phyloP scores from a whole-genome alignment of 2,888 invertebrate genomes.

The Anarsia innoxiella region DNA sequence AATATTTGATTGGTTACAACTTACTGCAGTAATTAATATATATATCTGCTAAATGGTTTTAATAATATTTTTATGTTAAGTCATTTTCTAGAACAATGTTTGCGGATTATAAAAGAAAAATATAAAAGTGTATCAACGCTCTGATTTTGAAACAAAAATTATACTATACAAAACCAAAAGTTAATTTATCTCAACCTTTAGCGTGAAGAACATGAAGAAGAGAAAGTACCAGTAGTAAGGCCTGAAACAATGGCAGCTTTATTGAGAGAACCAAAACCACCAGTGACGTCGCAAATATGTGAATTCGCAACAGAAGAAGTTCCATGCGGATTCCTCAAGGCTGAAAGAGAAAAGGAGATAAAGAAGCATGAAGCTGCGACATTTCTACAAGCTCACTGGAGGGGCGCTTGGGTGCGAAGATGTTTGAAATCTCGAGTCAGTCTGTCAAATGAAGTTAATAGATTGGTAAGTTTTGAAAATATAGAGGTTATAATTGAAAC shows the following conservation, averaged over 20 bases:
- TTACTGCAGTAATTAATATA: too few species aligned
- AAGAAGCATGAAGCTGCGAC: conserved; percentile 53
- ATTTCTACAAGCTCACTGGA: conserved; percentile 51
- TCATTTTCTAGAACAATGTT: too few species aligned
- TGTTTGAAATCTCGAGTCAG: conserved; percentile 28
- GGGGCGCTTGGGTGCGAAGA: conserved; percentile 50
- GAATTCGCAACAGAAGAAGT: conserved; percentile 46
- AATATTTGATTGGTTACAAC: too few species aligned
- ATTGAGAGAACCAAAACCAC: conserved; percentile 25
- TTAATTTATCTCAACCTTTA: not conserved
- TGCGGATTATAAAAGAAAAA: too few species aligned
- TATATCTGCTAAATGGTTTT: too few species aligned
- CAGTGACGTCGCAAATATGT: conserved; percentile 40
- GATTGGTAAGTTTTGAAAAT: conserved; percentile 42
- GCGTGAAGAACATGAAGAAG: conserved; percentile 3
- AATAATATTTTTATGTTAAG: too few species aligned
- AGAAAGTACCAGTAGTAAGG: conserved; percentile 23
- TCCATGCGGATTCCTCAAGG: conserved; percentile 48
- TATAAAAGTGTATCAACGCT: too few species aligned
- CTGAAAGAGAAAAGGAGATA: conserved; percentile 43
- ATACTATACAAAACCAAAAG: too few species aligned
- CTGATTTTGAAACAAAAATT: too few species aligned
- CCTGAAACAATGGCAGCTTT: conserved; percentile 32
- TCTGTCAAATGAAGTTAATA: conserved; percentile 40
- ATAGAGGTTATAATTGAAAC: too few species aligned